Evolutionary conservation across 2,797 vertebrate species (phyloP).

Genomic region (Microcaecilia unicolor): DNA sequence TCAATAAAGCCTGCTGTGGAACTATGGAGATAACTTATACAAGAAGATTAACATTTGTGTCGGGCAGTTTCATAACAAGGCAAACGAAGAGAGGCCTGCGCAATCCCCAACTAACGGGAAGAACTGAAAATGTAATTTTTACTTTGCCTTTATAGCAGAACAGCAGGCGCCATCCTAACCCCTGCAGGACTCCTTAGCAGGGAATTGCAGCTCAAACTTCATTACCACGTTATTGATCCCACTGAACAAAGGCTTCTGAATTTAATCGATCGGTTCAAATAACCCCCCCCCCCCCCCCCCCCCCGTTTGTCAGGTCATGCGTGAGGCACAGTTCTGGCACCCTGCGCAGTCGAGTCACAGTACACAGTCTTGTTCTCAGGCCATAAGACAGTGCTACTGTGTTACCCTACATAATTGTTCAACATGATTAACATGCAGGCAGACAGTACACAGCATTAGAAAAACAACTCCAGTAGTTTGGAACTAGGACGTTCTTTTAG

Average conservation of each 20-base stretch:
- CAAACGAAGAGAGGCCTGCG: not conserved
- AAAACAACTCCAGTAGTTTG: not conserved
- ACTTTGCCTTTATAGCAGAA: slow-evolving; percentile 39
- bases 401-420: slow-evolving; percentile 2
- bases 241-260: slow-evolving; percentile 66
- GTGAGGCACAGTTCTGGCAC: slow-evolving; percentile 14
- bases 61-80: not conserved
- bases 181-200: slow-evolving; percentile 39
- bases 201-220: slow-evolving; percentile 62
- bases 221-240: slow-evolving; percentile 76
- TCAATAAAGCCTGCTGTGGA: not conserved
- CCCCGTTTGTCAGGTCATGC: slow-evolving; percentile 13
- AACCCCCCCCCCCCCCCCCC: no score
- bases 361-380: slow-evolving; percentile 9
- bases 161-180: slow-evolving; percentile 37
- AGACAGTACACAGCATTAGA: slow-evolving; percentile 8
- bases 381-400: not conserved
- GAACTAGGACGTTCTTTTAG: not conserved
- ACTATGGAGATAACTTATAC: not conserved
- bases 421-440: not conserved
- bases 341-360: slow-evolving; percentile 17
- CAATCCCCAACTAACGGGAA: not conserved
- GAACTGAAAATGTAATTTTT: slow-evolving; percentile 19
- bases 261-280: slow-evolving; percentile 57
- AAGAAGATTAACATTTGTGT: not conserved